Conservation (phyloP, 2,113 vertebrate species). For the Salvelinus namaycush region DNA sequence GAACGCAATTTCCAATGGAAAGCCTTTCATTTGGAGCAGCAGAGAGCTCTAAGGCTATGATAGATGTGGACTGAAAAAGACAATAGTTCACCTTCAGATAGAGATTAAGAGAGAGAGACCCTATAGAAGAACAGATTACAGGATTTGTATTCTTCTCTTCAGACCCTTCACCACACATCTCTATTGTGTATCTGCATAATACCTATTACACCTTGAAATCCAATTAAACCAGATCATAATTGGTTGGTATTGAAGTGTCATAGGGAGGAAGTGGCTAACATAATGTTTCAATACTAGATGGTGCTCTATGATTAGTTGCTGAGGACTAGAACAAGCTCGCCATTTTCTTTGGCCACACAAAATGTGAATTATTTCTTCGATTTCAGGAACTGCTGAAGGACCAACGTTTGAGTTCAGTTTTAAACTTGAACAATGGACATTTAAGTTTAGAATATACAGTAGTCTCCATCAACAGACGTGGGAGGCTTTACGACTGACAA, state of each 20-base stretch:
- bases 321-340: neutral
- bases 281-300: neutral
- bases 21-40: neutral
- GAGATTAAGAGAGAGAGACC: neutral
- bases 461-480: neutral
- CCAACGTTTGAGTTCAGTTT: neutral
- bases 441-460: neutral
- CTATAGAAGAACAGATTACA: neutral
- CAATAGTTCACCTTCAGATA: neutral
- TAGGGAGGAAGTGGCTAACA: neutral
- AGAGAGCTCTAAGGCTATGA: neutral
- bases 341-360: neutral
- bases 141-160: neutral
- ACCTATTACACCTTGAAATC: neutral
- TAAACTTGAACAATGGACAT: neutral
- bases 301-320: neutral
- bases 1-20: neutral
- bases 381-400: neutral
- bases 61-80: neutral
- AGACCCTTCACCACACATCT: neutral
- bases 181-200: neutral
- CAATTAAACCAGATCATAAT: neutral
- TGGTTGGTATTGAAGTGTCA: neutral
- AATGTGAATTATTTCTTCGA: neutral
- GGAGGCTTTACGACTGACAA: neutral